Evolutionary conservation across 2,113 vertebrate genomes (phyloP).

Genomic region (Falcunculus frontatus): DNA sequence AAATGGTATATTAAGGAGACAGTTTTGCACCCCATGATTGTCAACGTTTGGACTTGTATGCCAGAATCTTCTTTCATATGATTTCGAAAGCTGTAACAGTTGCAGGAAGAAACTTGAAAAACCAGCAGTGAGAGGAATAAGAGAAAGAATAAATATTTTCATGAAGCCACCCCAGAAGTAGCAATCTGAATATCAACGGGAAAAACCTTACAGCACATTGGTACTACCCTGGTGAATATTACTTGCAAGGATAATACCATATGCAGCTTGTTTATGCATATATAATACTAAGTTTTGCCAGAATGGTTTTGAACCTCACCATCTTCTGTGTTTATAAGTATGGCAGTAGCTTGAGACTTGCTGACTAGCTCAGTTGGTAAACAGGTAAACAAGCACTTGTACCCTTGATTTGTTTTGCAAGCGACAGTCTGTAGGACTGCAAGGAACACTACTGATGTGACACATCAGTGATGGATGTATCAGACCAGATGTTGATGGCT

Average conservation of each 20-base stretch:
- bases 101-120: neutral
- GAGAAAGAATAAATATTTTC: neutral
- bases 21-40: neutral
- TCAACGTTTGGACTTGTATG: neutral
- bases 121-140: neutral
- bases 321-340: neutral
- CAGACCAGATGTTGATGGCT: neutral
- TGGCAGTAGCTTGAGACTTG: neutral
- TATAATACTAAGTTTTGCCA: neutral
- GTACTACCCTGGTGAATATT: neutral
- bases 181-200: neutral
- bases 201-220: fast-evolving
- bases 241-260: neutral
- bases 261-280: neutral
- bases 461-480: fast-evolving
- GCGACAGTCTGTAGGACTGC: neutral
- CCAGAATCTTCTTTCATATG: neutral
- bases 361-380: neutral
- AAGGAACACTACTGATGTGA: neutral
- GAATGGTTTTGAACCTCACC: neutral
- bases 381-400: neutral
- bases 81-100: neutral
- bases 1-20: neutral
- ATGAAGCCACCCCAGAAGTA: neutral
- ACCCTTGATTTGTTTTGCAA: neutral